Conservation (phyloP, 1,140 invertebrate genomes). For the Dinothrombium tinctorium region DNA sequence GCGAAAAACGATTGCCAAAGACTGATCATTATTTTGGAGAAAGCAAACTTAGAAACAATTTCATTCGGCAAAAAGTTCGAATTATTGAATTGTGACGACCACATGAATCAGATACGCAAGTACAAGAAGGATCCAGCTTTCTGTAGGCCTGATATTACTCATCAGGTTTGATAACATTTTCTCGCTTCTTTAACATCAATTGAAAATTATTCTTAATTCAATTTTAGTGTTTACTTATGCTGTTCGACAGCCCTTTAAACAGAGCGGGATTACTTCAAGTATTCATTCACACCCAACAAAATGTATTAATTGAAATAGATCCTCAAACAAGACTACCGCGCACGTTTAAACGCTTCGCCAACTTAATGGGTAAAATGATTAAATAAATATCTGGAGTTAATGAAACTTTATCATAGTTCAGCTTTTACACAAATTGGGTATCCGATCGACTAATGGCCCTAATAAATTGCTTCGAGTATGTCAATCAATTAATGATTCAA, state of each 20-base stretch:
- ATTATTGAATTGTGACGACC: constrained; percentile 80
- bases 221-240: constrained; percentile 44
- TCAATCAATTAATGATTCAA: not conserved
- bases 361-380: constrained; percentile 62
- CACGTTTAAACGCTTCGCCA: constrained; percentile 94
- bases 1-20: constrained; percentile 57
- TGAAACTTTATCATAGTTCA: constrained; percentile 40
- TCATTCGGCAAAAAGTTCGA: constrained; percentile 44
- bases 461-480: constrained; percentile 62
- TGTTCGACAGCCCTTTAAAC: constrained; percentile 83
- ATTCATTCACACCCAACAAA: constrained; percentile 83
- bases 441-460: constrained; percentile 62
- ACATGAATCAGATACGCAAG: constrained; percentile 53
- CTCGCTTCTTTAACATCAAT: not conserved
- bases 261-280: constrained; percentile 38
- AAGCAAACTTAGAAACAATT: constrained; percentile 79
- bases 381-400: constrained; percentile 7
- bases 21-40: constrained; percentile 75
- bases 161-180: constrained; percentile 33
- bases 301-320: constrained; percentile 94
- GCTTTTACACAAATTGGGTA: constrained; percentile 75
- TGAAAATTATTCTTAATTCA: constrained; percentile 6
- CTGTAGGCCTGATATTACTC: constrained; percentile 77
- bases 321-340: constrained; percentile 93
- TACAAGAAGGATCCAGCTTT: constrained; percentile 55